These are phyloP conservation scores for Hyperoodon ampullatus DNA, from an alignment of 2,113 vertebrate genomes.

Conservation along the genomic window DNA sequence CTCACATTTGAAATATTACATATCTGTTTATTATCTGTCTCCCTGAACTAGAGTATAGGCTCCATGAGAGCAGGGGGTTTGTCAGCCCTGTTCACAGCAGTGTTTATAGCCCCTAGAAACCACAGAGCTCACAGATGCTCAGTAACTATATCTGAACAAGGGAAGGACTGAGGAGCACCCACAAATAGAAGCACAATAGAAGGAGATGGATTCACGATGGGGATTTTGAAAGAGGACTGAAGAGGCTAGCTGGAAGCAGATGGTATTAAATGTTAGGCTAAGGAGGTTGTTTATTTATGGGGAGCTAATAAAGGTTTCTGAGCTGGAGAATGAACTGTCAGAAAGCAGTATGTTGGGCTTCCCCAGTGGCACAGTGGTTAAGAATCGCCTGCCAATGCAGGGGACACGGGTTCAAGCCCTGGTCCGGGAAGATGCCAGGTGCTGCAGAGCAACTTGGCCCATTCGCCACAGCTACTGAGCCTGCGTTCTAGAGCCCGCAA, in stretches of 20 bases:
- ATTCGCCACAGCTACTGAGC: too few species aligned
- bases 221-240: background rate
- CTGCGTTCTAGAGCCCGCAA: too few species aligned
- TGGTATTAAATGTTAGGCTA: background rate
- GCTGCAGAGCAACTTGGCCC: too few species aligned
- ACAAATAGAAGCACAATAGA: background rate
- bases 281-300: background rate
- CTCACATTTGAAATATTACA: background rate
- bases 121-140: background rate
- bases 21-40: background rate
- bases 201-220: too few species aligned
- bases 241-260: background rate
- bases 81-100: background rate
- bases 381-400: too few species aligned
- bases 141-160: background rate
- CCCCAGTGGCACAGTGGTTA: too few species aligned
- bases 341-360: too few species aligned
- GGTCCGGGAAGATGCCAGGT: too few species aligned
- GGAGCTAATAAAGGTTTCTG: background rate
- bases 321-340: background rate
- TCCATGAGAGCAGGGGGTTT: background rate
- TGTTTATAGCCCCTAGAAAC: background rate
- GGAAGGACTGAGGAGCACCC: rapidly evolving
- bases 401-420: too few species aligned
- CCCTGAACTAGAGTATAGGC: background rate